A percentile compares a stretch with the other conserved stretches of the same genome.
Evolutionary conservation across 2,888 invertebrate species (phyloP).

Genomic region (Brachyptera putata): DNA sequence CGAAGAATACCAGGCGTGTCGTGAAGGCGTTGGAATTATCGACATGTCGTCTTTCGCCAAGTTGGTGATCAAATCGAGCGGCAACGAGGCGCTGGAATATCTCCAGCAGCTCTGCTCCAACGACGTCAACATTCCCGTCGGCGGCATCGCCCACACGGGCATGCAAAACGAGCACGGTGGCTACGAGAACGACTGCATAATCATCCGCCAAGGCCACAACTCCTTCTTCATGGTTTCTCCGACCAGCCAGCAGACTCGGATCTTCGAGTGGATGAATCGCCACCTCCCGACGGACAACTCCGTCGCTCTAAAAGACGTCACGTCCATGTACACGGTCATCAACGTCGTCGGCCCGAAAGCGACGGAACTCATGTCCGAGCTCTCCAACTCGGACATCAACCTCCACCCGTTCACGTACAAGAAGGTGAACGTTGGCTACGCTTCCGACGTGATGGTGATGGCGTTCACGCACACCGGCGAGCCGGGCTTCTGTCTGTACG

Average conservation of each 20-base stretch:
- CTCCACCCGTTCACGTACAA: constrained; percentile 61
- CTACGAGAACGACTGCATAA: constrained; percentile 68
- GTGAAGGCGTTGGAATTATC: constrained; percentile 71
- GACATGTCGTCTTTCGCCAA: constrained; percentile 78
- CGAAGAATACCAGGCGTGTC: constrained; percentile 67
- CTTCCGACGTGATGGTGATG: constrained; percentile 65
- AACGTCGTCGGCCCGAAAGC: constrained; percentile 69
- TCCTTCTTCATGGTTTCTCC: constrained; percentile 73
- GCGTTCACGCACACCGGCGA: constrained; percentile 68
- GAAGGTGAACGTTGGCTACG: constrained; percentile 62
- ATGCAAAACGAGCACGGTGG: constrained; percentile 68
- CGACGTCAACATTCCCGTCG: constrained; percentile 60
- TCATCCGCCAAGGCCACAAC: constrained; percentile 58
- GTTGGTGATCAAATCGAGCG: constrained; percentile 63
- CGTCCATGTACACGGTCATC: constrained; percentile 68
- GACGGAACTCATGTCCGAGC: constrained; percentile 56
- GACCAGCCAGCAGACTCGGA: constrained; percentile 69
- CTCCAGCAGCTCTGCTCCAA: constrained; percentile 63
- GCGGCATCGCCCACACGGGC: constrained; percentile 62
- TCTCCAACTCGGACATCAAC: constrained; percentile 59
- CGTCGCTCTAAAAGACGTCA: constrained; percentile 61
- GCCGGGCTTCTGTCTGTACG: constrained; percentile 64
- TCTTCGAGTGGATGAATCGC: constrained; percentile 63
- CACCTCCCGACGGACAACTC: constrained; percentile 58
- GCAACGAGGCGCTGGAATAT: constrained; percentile 56